Percentiles rank a stretch among this genome's conserved stretches.
phyloP scores from a whole-genome alignment of 2,888 invertebrate genomes.

The Polyommatus iphigenia region DNA sequence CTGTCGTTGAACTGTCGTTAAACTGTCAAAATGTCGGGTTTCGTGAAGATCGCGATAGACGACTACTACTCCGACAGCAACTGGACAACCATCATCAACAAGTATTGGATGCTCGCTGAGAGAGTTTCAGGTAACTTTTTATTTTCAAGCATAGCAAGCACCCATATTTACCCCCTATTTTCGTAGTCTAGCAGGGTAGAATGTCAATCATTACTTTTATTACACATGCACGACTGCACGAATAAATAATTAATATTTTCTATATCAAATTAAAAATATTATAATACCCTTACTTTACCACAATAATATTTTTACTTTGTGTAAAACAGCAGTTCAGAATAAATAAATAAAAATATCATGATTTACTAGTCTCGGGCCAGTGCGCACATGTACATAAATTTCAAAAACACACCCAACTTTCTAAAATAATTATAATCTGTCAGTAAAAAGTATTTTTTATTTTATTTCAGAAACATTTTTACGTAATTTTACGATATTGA shows the following conservation, averaged over 20 bases:
- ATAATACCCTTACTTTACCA: too few species aligned
- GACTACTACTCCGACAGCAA: constrained; percentile 83
- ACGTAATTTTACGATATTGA: neutral
- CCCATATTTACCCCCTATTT: neutral
- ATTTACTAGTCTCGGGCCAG: neutral
- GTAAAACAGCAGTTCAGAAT: too few species aligned
- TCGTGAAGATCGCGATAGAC: constrained; percentile 84
- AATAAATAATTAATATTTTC: neutral
- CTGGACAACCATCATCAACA: constrained; percentile 83
- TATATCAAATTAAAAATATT: neutral
- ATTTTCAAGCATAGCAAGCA: neutral
- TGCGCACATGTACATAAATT: neutral
- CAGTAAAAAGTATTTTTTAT: neutral
- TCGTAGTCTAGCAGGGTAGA: neutral
- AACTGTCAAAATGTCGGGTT: constrained; percentile 78
- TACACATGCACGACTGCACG: neutral
- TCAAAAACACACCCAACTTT: neutral
- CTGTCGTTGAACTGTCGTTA: constrained; percentile 39
- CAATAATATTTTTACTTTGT: too few species aligned
- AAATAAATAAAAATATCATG: neutral
- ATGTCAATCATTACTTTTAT: neutral
- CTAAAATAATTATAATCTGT: neutral
- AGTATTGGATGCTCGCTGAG: constrained; percentile 86
- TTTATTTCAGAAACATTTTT: neutral
- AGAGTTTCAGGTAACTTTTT: constrained; percentile 84